Percentiles rank a stretch among this genome's conserved stretches.
Evolutionary conservation across 2,797 vertebrate species (phyloP).

Genomic region (Falco columbarius): DNA sequence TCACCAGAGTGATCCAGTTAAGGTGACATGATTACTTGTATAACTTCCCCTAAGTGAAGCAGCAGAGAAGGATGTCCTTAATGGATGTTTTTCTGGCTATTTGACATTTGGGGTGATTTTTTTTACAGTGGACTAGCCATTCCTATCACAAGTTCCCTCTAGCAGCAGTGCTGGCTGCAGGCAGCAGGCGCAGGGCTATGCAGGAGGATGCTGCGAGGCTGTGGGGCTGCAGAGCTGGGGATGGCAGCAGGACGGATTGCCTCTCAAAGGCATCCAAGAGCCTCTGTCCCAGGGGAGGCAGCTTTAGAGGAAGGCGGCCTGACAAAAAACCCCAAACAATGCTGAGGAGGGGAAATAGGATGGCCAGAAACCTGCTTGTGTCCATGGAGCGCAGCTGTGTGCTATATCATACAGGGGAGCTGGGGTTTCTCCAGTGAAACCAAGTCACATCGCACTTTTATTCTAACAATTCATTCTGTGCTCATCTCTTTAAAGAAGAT

Average conservation of each 20-base stretch:
- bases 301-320: neutral
- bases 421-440: neutral
- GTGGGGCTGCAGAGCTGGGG: neutral
- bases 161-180: neutral
- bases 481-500: neutral
- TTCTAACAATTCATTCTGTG: neutral
- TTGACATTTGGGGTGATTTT: neutral
- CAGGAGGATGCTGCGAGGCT: neutral
- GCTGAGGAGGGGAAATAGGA: neutral
- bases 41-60: neutral
- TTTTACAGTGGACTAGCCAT: neutral
- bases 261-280: neutral
- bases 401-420: neutral
- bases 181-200: fast-evolving
- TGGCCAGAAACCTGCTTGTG: neutral
- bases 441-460: fast-evolving
- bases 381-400: neutral
- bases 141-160: neutral
- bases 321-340: neutral
- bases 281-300: neutral
- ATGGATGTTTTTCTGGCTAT: neutral
- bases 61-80: neutral
- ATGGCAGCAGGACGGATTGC: fast-evolving
- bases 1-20: neutral
- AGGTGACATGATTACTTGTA: neutral